Evolutionary conservation across 1,140 invertebrate species (phyloP).

Genomic region (Sinella curviseta): DNA sequence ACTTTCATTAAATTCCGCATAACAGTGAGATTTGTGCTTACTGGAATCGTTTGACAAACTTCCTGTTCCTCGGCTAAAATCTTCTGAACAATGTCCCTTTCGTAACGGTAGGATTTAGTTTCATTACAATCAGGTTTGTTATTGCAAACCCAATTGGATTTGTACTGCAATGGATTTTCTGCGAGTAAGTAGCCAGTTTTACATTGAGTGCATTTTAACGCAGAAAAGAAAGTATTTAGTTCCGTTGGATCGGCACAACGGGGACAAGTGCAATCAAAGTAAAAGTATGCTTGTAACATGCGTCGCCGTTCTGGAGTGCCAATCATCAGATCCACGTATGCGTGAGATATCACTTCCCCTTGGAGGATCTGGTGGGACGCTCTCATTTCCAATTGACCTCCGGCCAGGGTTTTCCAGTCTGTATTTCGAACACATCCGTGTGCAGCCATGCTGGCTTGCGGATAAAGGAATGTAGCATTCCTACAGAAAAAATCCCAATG

Average conservation of each 20-base stretch:
- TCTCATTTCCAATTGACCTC: slow-evolving; percentile 17
- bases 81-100: neutral
- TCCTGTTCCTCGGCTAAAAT: neutral
- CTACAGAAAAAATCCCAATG: neutral
- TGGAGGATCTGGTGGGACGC: neutral
- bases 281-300: neutral
- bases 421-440: slow-evolving; percentile 6
- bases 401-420: slow-evolving; percentile 12
- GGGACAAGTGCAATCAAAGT: slow-evolving; percentile 22
- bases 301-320: slow-evolving; percentile 6
- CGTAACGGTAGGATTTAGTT: neutral
- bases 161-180: neutral
- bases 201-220: neutral
- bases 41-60: neutral
- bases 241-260: slow-evolving; percentile 14
- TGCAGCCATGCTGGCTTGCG: slow-evolving; percentile 1
- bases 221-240: neutral
- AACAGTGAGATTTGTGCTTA: neutral
- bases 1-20: neutral
- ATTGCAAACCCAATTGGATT: neutral
- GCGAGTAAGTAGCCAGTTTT: neutral
- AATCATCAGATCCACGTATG: neutral
- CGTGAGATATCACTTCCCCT: neutral
- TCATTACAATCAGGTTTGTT: neutral
- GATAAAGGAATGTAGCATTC: slow-evolving; percentile 23